phyloP scores from a whole-genome alignment of 2,888 invertebrate species.

The Cactoblastis cactorum region DNA sequence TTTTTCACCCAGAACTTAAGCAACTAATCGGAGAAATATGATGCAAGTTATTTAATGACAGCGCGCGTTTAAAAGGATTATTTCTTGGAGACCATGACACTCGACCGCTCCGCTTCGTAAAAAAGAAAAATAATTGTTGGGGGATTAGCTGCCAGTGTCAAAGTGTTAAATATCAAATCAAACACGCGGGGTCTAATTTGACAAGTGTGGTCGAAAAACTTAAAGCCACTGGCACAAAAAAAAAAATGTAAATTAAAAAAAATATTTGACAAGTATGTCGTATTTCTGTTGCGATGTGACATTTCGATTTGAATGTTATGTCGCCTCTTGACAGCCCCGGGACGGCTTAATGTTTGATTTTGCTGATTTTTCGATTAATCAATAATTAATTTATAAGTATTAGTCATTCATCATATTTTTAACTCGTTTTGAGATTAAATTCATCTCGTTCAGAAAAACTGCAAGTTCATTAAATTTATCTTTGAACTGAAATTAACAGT shows the following conservation, averaged over 20 bases:
- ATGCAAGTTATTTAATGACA: conserved; percentile 59
- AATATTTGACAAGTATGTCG: conserved; percentile 67
- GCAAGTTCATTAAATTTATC: conserved; percentile 19
- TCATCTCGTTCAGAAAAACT: conserved; percentile 31
- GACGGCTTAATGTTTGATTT: conserved; percentile 60
- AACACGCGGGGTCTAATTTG: conserved; percentile 73
- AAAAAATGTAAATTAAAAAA: conserved; percentile 35
- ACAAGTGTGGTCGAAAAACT: conserved; percentile 63
- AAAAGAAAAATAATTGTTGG: conserved; percentile 65
- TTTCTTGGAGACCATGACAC: conserved; percentile 63
- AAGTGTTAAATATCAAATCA: conserved; percentile 80
- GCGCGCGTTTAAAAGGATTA: conserved; percentile 75
- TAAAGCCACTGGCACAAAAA: conserved; percentile 34
- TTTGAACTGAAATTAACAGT: background rate
- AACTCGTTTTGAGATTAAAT: conserved; percentile 43
- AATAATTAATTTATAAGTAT: conserved; percentile 18
- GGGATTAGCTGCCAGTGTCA: conserved; percentile 78
- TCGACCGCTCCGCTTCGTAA: conserved; percentile 49
- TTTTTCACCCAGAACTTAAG: conserved; percentile 41
- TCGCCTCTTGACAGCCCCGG: conserved; percentile 40
- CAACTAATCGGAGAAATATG: conserved; percentile 57
- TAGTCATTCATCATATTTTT: conserved; percentile 40
- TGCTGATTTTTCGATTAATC: conserved; percentile 49
- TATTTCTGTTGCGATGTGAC: conserved; percentile 70
- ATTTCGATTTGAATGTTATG: conserved; percentile 57